phyloP scores from a whole-genome alignment of 2,797 vertebrate genomes.

The Sebastes matsubarae region DNA sequence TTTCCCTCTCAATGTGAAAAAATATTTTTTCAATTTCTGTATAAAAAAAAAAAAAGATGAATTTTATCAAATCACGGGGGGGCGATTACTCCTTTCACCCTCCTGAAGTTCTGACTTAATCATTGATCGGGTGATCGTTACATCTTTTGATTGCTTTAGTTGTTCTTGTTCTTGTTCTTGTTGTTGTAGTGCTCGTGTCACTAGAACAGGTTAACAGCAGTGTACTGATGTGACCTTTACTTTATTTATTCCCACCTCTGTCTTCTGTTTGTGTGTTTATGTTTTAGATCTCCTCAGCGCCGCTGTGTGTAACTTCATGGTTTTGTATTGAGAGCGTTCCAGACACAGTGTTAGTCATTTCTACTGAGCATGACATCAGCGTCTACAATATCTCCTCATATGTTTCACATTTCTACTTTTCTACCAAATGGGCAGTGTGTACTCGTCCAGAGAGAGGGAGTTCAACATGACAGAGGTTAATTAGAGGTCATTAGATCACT shows the following conservation, averaged over 20 bases:
- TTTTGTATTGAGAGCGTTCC: conserved; percentile 62
- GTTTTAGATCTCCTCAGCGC: conserved; percentile 53
- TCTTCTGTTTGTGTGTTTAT: conserved; percentile 56
- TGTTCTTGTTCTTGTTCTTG: conserved; percentile 14
- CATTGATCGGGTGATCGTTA: conserved; percentile 29
- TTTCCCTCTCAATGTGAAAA: conserved; percentile 73
- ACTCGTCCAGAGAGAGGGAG: conserved; percentile 26
- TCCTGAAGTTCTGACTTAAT: conserved; percentile 34
- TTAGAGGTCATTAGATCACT: background rate
- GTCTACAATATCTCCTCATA: conserved; percentile 23
- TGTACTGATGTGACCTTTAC: conserved; percentile 42
- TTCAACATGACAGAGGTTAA: background rate
- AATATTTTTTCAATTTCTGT: conserved; percentile 76
- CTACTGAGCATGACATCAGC: conserved; percentile 47
- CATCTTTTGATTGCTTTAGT: conserved; percentile 49
- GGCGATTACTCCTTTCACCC: conserved; percentile 39
- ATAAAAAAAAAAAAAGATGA: conserved; percentile 47
- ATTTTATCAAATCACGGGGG: conserved; percentile 55
- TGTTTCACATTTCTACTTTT: conserved; percentile 61
- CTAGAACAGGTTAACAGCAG: conserved; percentile 15
- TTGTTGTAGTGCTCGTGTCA: conserved; percentile 58
- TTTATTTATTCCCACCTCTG: conserved; percentile 50
- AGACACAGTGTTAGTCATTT: conserved; percentile 29
- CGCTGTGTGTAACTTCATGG: conserved; percentile 37
- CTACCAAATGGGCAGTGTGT: conserved; percentile 70